phyloP scores from a whole-genome alignment of 2,113 vertebrate genomes.

The Anas platyrhynchos region DNA sequence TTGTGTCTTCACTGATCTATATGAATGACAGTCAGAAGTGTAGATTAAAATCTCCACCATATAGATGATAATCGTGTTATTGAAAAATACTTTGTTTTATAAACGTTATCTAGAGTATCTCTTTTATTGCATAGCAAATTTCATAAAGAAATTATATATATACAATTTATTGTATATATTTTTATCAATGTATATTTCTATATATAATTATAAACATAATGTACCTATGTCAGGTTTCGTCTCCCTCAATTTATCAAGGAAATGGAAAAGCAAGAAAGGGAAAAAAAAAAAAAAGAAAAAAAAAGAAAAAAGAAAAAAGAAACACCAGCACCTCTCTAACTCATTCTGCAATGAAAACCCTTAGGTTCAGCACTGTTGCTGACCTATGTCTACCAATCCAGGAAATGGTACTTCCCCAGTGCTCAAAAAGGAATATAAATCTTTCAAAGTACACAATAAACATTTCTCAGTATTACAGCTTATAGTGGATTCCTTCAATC shows the following conservation, averaged over 20 bases:
- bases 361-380: not conserved
- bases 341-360: not conserved
- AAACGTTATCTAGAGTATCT: not conserved
- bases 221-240: not conserved
- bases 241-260: not conserved
- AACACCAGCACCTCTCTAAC: not conserved
- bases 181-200: not conserved
- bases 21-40: not conserved
- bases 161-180: too few relatives aligned
- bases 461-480: not conserved
- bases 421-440: not conserved
- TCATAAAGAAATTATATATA: not conserved
- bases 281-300: not conserved
- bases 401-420: not conserved
- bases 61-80: not conserved
- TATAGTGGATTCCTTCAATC: not conserved
- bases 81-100: not conserved
- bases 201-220: not conserved
- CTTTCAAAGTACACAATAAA: slow-evolving; percentile 10
- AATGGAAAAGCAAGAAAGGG: not conserved
- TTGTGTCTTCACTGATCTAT: not conserved
- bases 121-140: not conserved
- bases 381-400: not conserved
- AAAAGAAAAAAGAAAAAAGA: too few relatives aligned
- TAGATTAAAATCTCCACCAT: not conserved